Base-by-base conservation (phyloP, 2,888 invertebrate species). In the Syrphus vitripennis region DNA sequence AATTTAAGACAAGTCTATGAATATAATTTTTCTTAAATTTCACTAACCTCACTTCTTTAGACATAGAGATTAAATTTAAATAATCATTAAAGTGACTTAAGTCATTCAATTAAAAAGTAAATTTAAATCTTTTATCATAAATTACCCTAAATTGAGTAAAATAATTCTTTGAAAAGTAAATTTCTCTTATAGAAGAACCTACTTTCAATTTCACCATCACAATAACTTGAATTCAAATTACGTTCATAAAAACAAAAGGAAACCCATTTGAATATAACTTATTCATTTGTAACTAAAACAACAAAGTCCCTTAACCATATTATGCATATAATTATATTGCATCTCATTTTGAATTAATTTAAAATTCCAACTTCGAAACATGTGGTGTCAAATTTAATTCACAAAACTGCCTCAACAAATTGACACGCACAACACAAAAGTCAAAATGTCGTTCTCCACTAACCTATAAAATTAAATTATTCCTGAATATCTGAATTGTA, bases 341-440 rank as follows among this genome's bases (percentile, higher is more conserved):
- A 67, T 67, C 34, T 34, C n/a, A 67, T 67, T 50, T 45, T 4
- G 24, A 24, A 45, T 26, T 76, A 26, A 69, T 76, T 69, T 69
- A 69, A 57, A 76, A 76, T 59, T 76, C 69, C 34, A 57, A 45
- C n/a, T n/a, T n/a, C n/a, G n/a, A n/a, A n/a, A n/a, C 69, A 76
- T 59, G 48, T 76, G 67, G 34, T 48, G 48, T 76, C 37, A 45
- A 37, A 69, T 45, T 59, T 59, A 76, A 76, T 67, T 76, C 55
- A 48, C 67, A 34, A 48, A 69, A 69, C 76, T 69, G 24, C 26
- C 34, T 48, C 31, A 14, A 76, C 42, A 69, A 76, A 76, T 76
- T 76, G 67, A 76, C 76, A 69, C 42, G 59, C 67, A 76, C 48
- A 76, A 76, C 42, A 69, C 67, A 76, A 57, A 76, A 76, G 67